Base-by-base conservation (phyloP, 2,797 vertebrate species). In the Chelidonichthys spinosus region DNA sequence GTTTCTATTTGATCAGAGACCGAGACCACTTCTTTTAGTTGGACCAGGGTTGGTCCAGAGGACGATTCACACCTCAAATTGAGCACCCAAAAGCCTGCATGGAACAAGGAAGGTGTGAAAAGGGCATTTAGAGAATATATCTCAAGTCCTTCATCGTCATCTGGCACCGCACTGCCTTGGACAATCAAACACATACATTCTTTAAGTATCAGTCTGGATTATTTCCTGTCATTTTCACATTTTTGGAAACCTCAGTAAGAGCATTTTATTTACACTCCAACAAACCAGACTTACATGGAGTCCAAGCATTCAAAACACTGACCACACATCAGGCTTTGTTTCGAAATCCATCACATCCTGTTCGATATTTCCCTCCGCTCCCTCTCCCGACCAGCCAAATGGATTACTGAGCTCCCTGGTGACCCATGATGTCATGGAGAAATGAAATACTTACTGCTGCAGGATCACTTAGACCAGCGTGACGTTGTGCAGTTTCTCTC, bases 371-470 rank as follows among this genome's bases (percentile, higher is more conserved):
- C 66, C 52, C 40, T 63, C 17, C 54, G 18, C 25, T 49, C 61
- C 59, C 7, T 55, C 63, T 65, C 35, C 43, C 4, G 11, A 58
- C 61, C 55, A 63, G 52, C 52, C 61, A 59, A 77, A 66, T 72
- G 67, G 77, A 83, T 83, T 59, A 76, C 25, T 25, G 2, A 7
- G 39, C 76, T 79, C 79, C 56, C 69, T 0, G 0, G 71, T 75
- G 81, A 15, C 11, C 35, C 43, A 65, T 85, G 81, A 90, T 86
- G 84, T 85, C 84, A 89, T 69, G 76, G 68, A 80, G 79, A 83
- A 74, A 83, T 85, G 72, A 90, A 86, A 87, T 70, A 17, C 72
- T 75, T 40, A 47, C 76, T 55, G 61, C 74, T 74, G 40, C 9
- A 67, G 71, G 54, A 73, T 69, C 44, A 15, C 42, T 56, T 11